Percentiles rank a stretch among this genome's conserved stretches.
phyloP scores from a whole-genome alignment of 1,140 invertebrate species.

The Ephestia elutella region DNA sequence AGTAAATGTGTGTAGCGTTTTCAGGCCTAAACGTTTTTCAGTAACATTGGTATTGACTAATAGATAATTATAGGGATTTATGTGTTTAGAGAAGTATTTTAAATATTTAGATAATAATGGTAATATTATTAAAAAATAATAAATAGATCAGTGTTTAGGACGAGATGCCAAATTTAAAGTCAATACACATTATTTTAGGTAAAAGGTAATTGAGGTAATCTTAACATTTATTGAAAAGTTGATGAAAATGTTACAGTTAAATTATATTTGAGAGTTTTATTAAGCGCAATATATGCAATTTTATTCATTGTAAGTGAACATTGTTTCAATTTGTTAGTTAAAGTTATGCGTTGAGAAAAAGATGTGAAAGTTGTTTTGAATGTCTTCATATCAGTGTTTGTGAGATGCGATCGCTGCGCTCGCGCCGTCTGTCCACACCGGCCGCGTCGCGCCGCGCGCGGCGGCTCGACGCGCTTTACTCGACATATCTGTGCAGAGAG shows the following conservation, averaged over 20 bases:
- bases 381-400: conserved; percentile 27
- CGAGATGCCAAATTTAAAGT: conserved; percentile 74
- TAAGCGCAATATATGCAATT: conserved; percentile 70
- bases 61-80: conserved; percentile 72
- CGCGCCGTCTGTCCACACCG: background rate
- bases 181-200: conserved; percentile 74
- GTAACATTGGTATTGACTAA: conserved; percentile 67
- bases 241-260: conserved; percentile 73
- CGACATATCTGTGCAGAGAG: conserved; percentile 55
- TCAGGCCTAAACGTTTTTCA: conserved; percentile 66
- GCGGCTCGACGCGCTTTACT: too few species aligned
- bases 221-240: conserved; percentile 73
- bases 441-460: too few species aligned
- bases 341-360: conserved; percentile 67
- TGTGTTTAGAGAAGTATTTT: conserved; percentile 74
- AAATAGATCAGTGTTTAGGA: conserved; percentile 71
- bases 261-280: conserved; percentile 75
- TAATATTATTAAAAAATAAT: conserved; percentile 54
- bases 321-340: conserved; percentile 73
- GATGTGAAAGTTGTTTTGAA: conserved; percentile 59
- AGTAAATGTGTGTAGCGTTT: conserved; percentile 57
- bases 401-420: conserved; percentile 21
- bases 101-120: conserved; percentile 67
- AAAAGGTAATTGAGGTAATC: conserved; percentile 71
- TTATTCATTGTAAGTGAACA: conserved; percentile 70